Conservation (phyloP, 2,888 invertebrate genomes). For the Mythimna ferrago region DNA sequence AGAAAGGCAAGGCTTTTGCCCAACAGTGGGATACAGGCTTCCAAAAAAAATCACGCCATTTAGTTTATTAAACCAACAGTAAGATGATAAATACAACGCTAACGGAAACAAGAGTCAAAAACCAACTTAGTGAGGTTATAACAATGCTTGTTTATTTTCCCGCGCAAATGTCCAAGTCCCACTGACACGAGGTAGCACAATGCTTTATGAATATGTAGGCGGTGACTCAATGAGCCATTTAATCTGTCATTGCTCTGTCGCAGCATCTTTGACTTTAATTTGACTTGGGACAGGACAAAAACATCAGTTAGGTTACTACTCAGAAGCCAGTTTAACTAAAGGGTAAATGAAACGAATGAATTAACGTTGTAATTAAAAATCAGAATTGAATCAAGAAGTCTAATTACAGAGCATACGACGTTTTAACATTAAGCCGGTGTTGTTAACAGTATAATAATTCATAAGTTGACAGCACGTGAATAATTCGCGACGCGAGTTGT, state of each 20-base stretch:
- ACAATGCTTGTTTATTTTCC: constrained; percentile 48
- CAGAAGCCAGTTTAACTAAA: background rate
- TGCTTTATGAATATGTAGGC: constrained; percentile 23
- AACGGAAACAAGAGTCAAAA: background rate
- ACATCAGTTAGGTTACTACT: constrained; percentile 8
- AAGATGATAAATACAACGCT: background rate
- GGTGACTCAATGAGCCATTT: constrained; percentile 30
- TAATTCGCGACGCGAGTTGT: constrained; percentile 84
- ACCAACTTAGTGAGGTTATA: constrained; percentile 24
- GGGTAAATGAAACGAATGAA: constrained; percentile 17
- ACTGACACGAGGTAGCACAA: constrained; percentile 25
- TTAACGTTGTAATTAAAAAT: constrained; percentile 51
- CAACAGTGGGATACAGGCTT: too few species aligned
- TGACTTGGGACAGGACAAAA: constrained; percentile 18
- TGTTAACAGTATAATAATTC: constrained; percentile 85
- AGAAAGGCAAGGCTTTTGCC: too few species aligned
- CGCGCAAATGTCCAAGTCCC: constrained; percentile 49
- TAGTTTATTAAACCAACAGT: constrained; percentile 30
- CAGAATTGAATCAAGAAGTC: constrained; percentile 65
- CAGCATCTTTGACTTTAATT: constrained; percentile 42
- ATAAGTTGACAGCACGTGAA: constrained; percentile 88
- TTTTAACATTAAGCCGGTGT: constrained; percentile 77
- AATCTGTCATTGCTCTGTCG: constrained; percentile 39
- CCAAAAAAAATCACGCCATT: constrained; percentile 5
- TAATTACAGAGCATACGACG: constrained; percentile 74